Evolutionary conservation across 2,797 vertebrate species (phyloP), one percentile per base, ranked within the genome.

Genomic region (Dallia pectoralis): DNA sequence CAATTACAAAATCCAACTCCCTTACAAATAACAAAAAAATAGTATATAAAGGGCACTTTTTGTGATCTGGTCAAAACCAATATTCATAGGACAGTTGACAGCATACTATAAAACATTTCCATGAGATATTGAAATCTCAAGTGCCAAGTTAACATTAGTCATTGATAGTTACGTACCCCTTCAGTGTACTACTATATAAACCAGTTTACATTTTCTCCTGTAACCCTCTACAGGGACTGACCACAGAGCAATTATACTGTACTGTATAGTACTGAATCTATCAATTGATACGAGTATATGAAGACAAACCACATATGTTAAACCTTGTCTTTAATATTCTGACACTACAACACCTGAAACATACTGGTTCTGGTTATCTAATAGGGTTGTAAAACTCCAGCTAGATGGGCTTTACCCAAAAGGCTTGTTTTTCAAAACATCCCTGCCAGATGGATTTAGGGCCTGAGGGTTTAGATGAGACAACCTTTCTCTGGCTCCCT

Each of bases 1-100:
- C 84, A 89, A 80, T 81, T 69, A 87, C 74, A 78, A 89, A 88
- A 87, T 88, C 90, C 90, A 89, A 63, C 48, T 87, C 88, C 87
- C 88, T 87, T 85, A 81, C 84, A 90, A 86, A 86, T 89, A 89
- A 87, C 1, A 83, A 70, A 81, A 73, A 78, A 76, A 79, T 73
- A 22, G 73, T 74, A 44, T 69, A 40, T 66, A 87, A 90, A 90
- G 89, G 87, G 87, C 89, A 91, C 87, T 90, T 90, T 22, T 53
- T 27, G 80, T 81, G 78, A 67, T 85, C 80, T 74, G 47, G 82
- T 78, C 59, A 83, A 83, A 77, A 77, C 78, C 61, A 71, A n/a
- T 22, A 40, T 71, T 65, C 71, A 48, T 27, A 62, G 51, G 80
- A 53, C n/a, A 62, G 27, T 79, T 22, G 2, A 83, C 78, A 82